phyloP scores from a whole-genome alignment of 1,140 invertebrate species.

The Hyles vespertilio region DNA sequence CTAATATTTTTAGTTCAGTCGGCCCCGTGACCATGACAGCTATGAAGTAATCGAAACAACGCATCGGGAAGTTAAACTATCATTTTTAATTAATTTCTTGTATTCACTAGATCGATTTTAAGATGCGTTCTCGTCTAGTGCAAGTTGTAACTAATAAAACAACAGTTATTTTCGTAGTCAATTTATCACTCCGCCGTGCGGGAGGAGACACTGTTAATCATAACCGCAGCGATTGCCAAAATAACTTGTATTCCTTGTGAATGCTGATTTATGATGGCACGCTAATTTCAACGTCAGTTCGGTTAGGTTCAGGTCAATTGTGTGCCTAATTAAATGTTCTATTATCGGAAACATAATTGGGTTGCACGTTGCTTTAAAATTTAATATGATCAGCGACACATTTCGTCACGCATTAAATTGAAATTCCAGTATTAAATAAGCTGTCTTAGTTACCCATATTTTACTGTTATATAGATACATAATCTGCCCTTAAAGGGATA shows the following conservation, averaged over 20 bases:
- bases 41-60: no score
- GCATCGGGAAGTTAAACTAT: no score
- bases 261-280: conserved; percentile 57
- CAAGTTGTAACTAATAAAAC: conserved; percentile 44
- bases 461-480: no score
- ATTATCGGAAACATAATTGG: not conserved
- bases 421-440: no score
- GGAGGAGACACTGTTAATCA: conserved; percentile 59
- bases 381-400: no score
- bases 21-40: no score
- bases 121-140: conserved; percentile 8
- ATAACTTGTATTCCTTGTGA: conserved; percentile 56
- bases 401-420: no score
- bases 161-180: conserved; percentile 58
- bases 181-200: conserved; percentile 54
- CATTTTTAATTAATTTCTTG: no score
- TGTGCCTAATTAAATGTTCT: not conserved
- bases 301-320: conserved; percentile 1
- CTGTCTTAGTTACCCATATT: no score
- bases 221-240: conserved; percentile 64
- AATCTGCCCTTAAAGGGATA: no score
- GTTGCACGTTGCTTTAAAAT: not conserved
- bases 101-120: no score
- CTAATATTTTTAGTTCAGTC: no score
- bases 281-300: conserved; percentile 46